Base-by-base conservation (phyloP, 1,140 invertebrate species). In the Gryon sp. region DNA sequence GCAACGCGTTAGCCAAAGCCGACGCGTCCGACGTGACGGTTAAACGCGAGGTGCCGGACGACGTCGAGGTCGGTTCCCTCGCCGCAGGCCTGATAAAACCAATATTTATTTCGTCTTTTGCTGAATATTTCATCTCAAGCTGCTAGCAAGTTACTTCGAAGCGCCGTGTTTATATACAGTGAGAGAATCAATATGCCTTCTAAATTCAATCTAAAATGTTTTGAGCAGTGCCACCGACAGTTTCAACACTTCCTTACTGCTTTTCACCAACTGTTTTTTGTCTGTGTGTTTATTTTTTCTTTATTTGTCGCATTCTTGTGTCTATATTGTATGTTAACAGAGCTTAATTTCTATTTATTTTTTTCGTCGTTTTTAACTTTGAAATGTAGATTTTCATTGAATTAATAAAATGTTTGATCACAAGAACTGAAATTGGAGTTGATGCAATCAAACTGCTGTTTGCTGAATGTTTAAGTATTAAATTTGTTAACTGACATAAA, bases 81-180 rank as follows among this genome's bases (percentile, higher is more conserved):
- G 83, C 57, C 43, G 86, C 75, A 16, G 84, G 83, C 80, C 85
- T 87, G 53, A 62, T 26, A 65, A 74, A 79, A 69, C 15, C 65
- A 76, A 76, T 41, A 45, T 70, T 65, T 26, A 50, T 20, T 66
- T 63, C 41, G 52, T 11, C 15, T 41, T 24, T 48, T 34, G 24
- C 18, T 18, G 8, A 46, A 7, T 53, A 11, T 15, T 38, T 57
- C 55, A 59, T 70, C 78, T 43, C 30, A 38, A 76, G 53, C 41
- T 79, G 75, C 80, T 80, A 83, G 81, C 80, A 62, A 83, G 75
- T 78, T 82, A 82, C 75, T n/a, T 80, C 80, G 82, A 85, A 86
- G 83, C 84, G 78, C 80, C n/a, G 83, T 86, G 83, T 77, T 86
- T 86, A 85, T 86, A 72, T 85, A 86, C 84, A 86, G 80, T 80